Evolutionary conservation across 2,797 vertebrate genomes (phyloP).

Genomic region (Coreius guichenoti): DNA sequence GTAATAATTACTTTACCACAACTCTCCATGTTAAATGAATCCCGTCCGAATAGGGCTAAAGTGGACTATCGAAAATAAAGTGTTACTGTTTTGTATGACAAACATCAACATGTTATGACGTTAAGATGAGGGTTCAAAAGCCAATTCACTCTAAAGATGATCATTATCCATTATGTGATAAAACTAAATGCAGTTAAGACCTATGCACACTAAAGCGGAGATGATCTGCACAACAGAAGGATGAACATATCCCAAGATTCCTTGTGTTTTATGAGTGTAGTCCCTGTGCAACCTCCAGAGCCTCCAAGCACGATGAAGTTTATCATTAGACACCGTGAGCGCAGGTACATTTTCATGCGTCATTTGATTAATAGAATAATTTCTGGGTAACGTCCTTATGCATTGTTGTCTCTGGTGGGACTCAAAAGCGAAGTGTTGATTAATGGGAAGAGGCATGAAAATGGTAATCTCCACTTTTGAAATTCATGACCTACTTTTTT

Average conservation of each 20-base stretch:
- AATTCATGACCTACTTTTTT: conserved; percentile 80
- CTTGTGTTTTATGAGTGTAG: neutral
- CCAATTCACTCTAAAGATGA: neutral
- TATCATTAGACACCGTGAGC: conserved; percentile 52
- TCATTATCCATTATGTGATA: neutral
- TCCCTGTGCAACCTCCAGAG: conserved; percentile 17
- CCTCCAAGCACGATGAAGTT: conserved; percentile 49
- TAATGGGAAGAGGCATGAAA: conserved; percentile 73
- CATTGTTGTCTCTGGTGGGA: conserved; percentile 78
- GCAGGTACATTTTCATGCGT: conserved; percentile 69
- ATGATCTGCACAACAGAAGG: neutral
- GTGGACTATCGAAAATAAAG: neutral
- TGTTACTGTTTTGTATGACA: neutral
- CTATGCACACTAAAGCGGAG: neutral
- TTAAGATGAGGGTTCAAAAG: neutral
- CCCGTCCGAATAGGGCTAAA: too few relatives aligned
- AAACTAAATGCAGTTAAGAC: neutral
- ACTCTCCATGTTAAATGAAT: too few relatives aligned
- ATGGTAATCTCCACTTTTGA: conserved; percentile 77
- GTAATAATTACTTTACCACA: too few relatives aligned
- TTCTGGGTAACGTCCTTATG: conserved; percentile 73
- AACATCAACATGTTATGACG: neutral
- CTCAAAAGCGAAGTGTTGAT: conserved; percentile 70
- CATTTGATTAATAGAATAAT: conserved; percentile 81
- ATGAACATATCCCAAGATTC: neutral